A percentile compares a stretch with the other conserved stretches of the same genome.
Conservation (phyloP, 2,113 vertebrate species). For the Myiagra hebetior region DNA sequence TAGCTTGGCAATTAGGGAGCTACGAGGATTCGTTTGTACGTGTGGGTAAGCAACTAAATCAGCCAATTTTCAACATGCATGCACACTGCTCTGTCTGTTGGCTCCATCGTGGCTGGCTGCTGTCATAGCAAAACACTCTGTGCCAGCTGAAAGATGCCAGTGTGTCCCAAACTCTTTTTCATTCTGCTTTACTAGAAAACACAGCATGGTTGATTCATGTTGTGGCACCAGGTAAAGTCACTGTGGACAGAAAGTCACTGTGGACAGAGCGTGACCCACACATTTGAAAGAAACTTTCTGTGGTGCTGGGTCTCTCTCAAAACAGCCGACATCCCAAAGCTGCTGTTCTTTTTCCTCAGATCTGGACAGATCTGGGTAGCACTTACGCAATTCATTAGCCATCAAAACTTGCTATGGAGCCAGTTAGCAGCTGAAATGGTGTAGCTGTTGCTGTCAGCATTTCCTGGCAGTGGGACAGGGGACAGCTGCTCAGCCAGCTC, state of each 20-base stretch:
- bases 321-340: not conserved
- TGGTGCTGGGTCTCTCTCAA: not conserved
- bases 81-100: slow-evolving; percentile 43
- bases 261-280: rapidly evolving
- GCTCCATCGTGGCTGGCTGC: slow-evolving; percentile 28
- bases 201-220: rapidly evolving
- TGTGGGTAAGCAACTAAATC: slow-evolving; percentile 43
- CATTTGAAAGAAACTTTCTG: not conserved
- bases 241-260: rapidly evolving
- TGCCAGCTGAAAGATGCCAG: not conserved
- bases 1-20: slow-evolving; percentile 27
- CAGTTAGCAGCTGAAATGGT: slow-evolving; percentile 7
- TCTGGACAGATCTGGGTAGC: not conserved
- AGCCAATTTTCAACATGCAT: slow-evolving; percentile 59
- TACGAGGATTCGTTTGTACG: not conserved
- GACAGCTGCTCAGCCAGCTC: slow-evolving; percentile 57
- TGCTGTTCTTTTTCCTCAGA: not conserved
- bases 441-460: slow-evolving; percentile 47
- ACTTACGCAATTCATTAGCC: slow-evolving; percentile 32
- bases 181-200: not conserved
- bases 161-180: not conserved
- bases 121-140: not conserved
- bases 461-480: slow-evolving; percentile 20
- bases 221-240: not conserved
- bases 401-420: not conserved